Percentiles rank a stretch among this genome's conserved stretches.
These are phyloP conservation scores for Trichechus manatus DNA, from an alignment of 2,113 vertebrate genomes.

Conservation along the genomic window DNA sequence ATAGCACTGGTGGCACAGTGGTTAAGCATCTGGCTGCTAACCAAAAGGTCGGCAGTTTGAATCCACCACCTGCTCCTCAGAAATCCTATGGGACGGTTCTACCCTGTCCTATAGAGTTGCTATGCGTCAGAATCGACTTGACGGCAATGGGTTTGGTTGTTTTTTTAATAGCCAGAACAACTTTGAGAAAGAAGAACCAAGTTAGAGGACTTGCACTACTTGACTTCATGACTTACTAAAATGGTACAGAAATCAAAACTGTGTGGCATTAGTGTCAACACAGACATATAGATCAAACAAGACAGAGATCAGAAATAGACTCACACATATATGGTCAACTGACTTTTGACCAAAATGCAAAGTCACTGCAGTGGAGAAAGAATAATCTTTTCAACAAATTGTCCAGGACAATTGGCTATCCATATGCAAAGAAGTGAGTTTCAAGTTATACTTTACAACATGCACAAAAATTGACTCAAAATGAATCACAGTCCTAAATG, in stretches of 20 bases:
- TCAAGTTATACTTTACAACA: not conserved
- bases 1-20: too few species aligned
- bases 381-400: not conserved
- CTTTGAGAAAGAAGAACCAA: not conserved
- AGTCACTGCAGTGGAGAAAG: not conserved
- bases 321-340: not conserved
- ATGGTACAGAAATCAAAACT: conserved; percentile 5
- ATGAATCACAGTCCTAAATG: not conserved
- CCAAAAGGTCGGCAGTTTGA: too few species aligned
- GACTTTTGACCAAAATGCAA: not conserved
- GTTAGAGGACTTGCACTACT: not conserved
- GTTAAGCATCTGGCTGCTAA: too few species aligned
- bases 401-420: not conserved
- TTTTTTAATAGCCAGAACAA: too few species aligned
- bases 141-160: too few species aligned
- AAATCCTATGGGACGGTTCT: too few species aligned
- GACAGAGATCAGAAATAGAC: not conserved
- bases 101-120: too few species aligned
- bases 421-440: not conserved
- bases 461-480: not conserved
- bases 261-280: not conserved
- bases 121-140: too few species aligned
- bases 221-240: not conserved
- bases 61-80: too few species aligned
- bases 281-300: not conserved